These are phyloP conservation scores for Agrochola lychnidis DNA, from an alignment of 2,888 invertebrate genomes.

Conservation along the genomic window DNA sequence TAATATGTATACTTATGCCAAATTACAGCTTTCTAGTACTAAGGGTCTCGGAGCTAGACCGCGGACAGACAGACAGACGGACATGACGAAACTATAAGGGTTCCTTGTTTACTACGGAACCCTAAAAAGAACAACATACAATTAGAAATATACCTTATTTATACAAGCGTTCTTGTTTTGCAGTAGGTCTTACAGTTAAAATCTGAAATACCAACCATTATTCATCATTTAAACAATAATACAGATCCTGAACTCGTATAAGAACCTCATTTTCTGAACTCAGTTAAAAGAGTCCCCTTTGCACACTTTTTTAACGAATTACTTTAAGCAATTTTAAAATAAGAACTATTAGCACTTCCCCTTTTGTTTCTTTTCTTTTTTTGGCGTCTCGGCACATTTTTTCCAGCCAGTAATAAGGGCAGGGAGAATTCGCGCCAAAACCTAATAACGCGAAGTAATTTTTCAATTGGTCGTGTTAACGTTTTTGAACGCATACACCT, in stretches of 20 bases:
- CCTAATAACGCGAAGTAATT: constrained; percentile 89
- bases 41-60: too few species aligned
- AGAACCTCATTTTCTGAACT: background rate
- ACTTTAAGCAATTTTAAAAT: constrained; percentile 60
- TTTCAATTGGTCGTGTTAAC: constrained; percentile 88
- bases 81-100: too few species aligned
- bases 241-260: background rate
- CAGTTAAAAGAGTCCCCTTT: constrained; percentile 43
- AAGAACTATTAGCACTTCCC: constrained; percentile 57
- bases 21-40: too few species aligned
- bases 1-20: too few species aligned
- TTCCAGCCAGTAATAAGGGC: constrained; percentile 75
- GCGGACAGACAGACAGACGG: too few species aligned
- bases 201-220: background rate
- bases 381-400: constrained; percentile 68
- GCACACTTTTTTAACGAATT: constrained; percentile 47
- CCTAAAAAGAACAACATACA: too few species aligned
- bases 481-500: constrained; percentile 69
- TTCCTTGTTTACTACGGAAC: too few species aligned
- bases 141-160: background rate
- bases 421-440: constrained; percentile 84
- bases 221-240: background rate
- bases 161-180: background rate
- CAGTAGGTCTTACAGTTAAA: background rate
- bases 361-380: constrained; percentile 67